Percentiles rank a stretch among this genome's conserved stretches.
phyloP scores from a whole-genome alignment of 1,140 invertebrate species.

The Halesus radiatus region DNA sequence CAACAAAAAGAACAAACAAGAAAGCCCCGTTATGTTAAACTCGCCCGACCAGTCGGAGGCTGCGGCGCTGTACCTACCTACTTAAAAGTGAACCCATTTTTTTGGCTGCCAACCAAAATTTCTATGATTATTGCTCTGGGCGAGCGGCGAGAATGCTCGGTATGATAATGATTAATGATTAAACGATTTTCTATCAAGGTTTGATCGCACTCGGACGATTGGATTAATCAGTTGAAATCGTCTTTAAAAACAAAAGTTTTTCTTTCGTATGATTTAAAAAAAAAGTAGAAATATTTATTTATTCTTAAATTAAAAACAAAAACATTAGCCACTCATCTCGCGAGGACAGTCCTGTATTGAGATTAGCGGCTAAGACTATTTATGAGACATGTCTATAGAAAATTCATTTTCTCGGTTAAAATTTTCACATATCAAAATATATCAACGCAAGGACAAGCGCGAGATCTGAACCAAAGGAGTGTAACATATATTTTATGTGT shows the following conservation, averaged over 20 bases:
- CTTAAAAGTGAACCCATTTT: slow-evolving; percentile 41
- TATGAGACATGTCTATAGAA: too few species aligned
- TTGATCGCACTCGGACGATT: too few species aligned
- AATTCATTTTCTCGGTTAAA: too few species aligned
- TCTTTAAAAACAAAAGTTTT: too few species aligned
- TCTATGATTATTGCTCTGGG: not conserved
- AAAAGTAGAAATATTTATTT: too few species aligned
- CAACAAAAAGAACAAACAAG: slow-evolving; percentile 49
- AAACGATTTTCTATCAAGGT: not conserved
- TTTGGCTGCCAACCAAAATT: slow-evolving; percentile 3
- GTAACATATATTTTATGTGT: too few species aligned
- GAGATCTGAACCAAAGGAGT: not conserved
- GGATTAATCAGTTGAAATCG: too few species aligned
- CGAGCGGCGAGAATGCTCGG: slow-evolving; percentile 1
- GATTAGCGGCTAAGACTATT: too few species aligned
- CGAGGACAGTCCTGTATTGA: too few species aligned
- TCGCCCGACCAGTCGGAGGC: slow-evolving; percentile 25
- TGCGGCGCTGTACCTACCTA: slow-evolving; percentile 26
- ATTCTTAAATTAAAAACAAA: too few species aligned
- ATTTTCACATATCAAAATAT: not conserved
- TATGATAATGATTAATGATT: not conserved
- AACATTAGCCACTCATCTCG: too few species aligned
- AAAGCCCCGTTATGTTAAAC: slow-evolving; percentile 53
- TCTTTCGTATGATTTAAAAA: too few species aligned
- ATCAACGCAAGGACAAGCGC: not conserved